phyloP scores from a whole-genome alignment of 2,888 invertebrate species.

The Netelia fuscicornis region DNA sequence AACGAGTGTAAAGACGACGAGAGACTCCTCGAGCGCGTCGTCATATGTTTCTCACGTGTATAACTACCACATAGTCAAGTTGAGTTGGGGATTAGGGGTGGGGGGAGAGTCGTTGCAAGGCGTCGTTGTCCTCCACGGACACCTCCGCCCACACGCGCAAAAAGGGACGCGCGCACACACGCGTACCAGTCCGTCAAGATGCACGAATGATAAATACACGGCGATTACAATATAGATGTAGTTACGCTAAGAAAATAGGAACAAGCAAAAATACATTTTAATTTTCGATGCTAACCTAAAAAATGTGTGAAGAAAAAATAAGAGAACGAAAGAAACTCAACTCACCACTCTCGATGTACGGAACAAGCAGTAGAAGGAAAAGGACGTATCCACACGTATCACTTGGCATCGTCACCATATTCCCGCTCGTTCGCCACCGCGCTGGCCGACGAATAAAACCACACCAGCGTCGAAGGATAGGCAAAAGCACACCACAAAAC shows the following conservation, averaged over 20 bases:
- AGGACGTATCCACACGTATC: constrained; percentile 87
- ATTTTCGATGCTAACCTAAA: neutral
- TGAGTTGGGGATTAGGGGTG: constrained; percentile 13
- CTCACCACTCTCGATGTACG: constrained; percentile 91
- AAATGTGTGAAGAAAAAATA: neutral
- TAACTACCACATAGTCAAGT: constrained; percentile 36
- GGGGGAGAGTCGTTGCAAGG: constrained; percentile 47
- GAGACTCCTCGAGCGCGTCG: constrained; percentile 46
- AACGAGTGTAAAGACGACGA: neutral
- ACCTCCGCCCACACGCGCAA: constrained; percentile 41
- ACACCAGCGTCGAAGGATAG: constrained; percentile 64
- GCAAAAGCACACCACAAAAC: constrained; percentile 20
- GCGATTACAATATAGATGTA: neutral
- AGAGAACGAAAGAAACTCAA: constrained; percentile 71
- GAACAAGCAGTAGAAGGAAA: constrained; percentile 89
- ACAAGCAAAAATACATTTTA: neutral
- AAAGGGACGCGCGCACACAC: constrained; percentile 1
- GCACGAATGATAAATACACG: neutral
- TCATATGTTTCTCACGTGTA: constrained; percentile 71
- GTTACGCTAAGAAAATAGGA: neutral
- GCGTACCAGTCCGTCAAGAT: constrained; percentile 35
- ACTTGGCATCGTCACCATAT: constrained; percentile 83
- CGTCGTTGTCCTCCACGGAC: constrained; percentile 62
- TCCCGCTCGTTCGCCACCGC: constrained; percentile 72
- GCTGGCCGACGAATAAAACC: constrained; percentile 50